Conservation (phyloP, 2,797 vertebrate species). For the Pseudochirops corinnae region DNA sequence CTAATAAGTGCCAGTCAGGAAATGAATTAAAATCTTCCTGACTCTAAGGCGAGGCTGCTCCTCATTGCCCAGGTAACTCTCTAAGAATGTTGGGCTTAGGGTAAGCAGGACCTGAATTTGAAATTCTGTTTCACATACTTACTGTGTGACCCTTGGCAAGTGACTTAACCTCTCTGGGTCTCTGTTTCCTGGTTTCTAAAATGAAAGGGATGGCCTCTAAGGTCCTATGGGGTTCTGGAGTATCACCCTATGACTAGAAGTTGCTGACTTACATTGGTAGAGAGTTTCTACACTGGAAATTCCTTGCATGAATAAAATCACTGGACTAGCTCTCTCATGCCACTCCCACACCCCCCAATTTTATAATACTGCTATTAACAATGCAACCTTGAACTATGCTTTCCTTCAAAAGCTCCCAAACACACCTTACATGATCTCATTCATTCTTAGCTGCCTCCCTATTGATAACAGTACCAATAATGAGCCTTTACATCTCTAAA, state of each 20-base stretch:
- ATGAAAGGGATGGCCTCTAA: neutral
- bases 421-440: neutral
- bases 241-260: neutral
- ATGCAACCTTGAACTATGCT: neutral
- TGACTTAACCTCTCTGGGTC: neutral
- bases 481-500: neutral
- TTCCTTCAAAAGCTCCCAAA: neutral
- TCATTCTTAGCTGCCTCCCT: neutral
- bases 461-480: neutral
- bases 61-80: neutral
- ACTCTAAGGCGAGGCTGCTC: neutral
- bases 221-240: neutral
- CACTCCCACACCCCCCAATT: neutral
- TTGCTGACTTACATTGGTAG: neutral
- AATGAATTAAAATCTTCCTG: neutral
- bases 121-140: neutral
- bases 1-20: neutral
- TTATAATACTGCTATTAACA: neutral
- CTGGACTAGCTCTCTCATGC: neutral
- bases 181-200: neutral
- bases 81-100: neutral
- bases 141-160: neutral
- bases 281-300: neutral
- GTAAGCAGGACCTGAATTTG: neutral
- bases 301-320: neutral